Evolutionary conservation across 2,113 vertebrate species (phyloP), one percentile per base, ranked within the genome.

Genomic region (Dasyprocta punctata): DNA sequence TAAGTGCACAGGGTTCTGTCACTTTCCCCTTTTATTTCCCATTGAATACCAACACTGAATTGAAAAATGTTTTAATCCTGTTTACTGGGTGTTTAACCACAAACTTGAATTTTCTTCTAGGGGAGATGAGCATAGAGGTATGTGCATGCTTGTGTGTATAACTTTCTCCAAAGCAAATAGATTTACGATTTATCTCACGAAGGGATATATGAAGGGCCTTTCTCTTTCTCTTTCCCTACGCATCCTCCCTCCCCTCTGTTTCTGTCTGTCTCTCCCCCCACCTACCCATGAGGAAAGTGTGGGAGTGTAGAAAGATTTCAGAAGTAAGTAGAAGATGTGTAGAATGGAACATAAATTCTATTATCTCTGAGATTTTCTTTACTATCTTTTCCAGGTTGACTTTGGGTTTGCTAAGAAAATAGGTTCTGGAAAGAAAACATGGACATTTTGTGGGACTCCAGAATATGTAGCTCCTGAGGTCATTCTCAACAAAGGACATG

Each of bases 371-470:
- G 47, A 77, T 89, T 81, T 84, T 80, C 41, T 95, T 26, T 96
- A 88, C 92, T 12, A 58, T 96, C 94, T 97, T 77, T 65, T 83
- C 41, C 92, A 99, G 99, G 99, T 99, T 86, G 99, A 99, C 98
- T 99, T 99, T 98, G 99, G 99, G 90, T 99, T 99, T 98, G 99
- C 99, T 12, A 99, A 99, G 98, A 99, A 99, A 98, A 99, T 99
- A 24, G 98, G 98, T 80, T 98, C 99, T 89, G 99, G 99, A 30
- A 99, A 99, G 97, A 99, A 99, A 98, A 99, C 99, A 0, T 99
- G 99, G 99, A 99, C 99, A 0, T 99, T 99, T 97, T 99, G 99
- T 86, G 99, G 99, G 63, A 99, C 99, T 14, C 99, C 99, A 5
- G 99, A 99, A 92, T 99, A 99, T 4, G 99, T 99, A 69, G 99